These are phyloP conservation scores for Cebuella pygmaea DNA, from an alignment of 2,797 vertebrate genomes.

Conservation along the genomic window DNA sequence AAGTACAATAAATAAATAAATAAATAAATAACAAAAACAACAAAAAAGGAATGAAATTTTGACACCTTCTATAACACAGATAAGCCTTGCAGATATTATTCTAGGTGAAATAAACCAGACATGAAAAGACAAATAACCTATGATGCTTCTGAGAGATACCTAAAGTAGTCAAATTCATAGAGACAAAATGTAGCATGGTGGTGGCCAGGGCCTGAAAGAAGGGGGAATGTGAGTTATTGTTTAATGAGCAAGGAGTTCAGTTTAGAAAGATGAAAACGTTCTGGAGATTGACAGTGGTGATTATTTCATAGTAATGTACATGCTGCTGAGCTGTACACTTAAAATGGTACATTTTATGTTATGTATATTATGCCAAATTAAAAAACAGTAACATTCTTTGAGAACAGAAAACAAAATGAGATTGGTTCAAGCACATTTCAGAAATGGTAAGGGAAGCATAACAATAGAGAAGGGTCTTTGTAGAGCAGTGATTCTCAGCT, in stretches of 20 bases:
- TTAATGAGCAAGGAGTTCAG: background rate
- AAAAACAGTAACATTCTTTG: slow-evolving; percentile 11
- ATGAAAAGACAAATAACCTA: background rate
- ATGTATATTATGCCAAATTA: background rate
- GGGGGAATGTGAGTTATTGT: background rate
- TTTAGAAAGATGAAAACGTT: slow-evolving; percentile 16
- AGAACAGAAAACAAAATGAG: slow-evolving; percentile 1
- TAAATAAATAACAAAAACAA: too few relatives aligned
- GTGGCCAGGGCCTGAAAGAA: background rate
- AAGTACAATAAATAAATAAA: background rate
- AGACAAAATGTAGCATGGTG: background rate
- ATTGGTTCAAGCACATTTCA: background rate
- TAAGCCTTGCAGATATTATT: background rate
- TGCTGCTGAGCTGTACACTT: background rate
- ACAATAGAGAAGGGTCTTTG: background rate
- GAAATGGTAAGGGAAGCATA: background rate
- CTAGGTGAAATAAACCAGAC: slow-evolving; percentile 16
- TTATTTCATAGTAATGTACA: background rate
- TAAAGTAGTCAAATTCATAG: background rate
- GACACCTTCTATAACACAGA: background rate
- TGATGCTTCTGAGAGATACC: background rate
- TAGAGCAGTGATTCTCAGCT: background rate
- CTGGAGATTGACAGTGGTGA: background rate
- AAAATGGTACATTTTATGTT: slow-evolving; percentile 17
- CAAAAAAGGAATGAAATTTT: background rate